Evolutionary conservation across 2,888 invertebrate genomes (phyloP).

Genomic region (Meganola albula): DNA sequence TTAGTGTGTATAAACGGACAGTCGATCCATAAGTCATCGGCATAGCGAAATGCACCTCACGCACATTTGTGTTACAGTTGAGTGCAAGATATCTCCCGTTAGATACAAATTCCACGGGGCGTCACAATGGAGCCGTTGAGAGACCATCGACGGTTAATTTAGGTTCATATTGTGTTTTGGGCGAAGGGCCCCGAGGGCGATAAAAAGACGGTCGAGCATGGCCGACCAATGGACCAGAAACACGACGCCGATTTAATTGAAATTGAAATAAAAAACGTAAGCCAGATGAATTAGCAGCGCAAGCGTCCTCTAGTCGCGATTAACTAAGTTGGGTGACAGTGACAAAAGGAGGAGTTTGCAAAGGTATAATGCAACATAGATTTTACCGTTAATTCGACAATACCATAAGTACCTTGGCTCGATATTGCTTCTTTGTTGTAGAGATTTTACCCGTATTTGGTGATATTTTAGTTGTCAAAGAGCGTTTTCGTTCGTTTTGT

Average conservation of each 20-base stretch:
- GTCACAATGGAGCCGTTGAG: slow-evolving; percentile 50
- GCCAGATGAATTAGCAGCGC: slow-evolving; percentile 45
- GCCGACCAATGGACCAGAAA: slow-evolving; percentile 46
- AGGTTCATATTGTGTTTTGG: slow-evolving; percentile 50
- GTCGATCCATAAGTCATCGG: slow-evolving; percentile 27
- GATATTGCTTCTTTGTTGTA: too few relatives aligned
- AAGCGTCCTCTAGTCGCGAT: slow-evolving; percentile 36
- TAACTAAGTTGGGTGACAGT: slow-evolving; percentile 27
- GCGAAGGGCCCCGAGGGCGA: slow-evolving; percentile 41
- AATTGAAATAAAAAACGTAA: slow-evolving; percentile 41
- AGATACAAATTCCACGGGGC: slow-evolving; percentile 54
- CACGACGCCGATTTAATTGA: slow-evolving; percentile 52
- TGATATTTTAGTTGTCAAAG: too few relatives aligned
- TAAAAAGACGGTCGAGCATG: slow-evolving; percentile 40
- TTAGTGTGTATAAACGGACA: slow-evolving; percentile 13
- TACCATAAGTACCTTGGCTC: too few relatives aligned
- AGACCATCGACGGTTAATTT: slow-evolving; percentile 56
- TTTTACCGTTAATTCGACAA: slow-evolving; percentile 37
- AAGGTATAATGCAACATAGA: slow-evolving; percentile 37
- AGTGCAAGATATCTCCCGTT: slow-evolving; percentile 61
- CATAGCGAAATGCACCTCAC: slow-evolving; percentile 55
- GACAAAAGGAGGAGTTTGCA: slow-evolving; percentile 28
- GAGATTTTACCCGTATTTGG: too few relatives aligned
- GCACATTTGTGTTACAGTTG: slow-evolving; percentile 42
- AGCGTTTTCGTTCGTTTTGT: too few relatives aligned